phyloP scores from a whole-genome alignment of 2,888 invertebrate genomes.

The Rutpela maculata region DNA sequence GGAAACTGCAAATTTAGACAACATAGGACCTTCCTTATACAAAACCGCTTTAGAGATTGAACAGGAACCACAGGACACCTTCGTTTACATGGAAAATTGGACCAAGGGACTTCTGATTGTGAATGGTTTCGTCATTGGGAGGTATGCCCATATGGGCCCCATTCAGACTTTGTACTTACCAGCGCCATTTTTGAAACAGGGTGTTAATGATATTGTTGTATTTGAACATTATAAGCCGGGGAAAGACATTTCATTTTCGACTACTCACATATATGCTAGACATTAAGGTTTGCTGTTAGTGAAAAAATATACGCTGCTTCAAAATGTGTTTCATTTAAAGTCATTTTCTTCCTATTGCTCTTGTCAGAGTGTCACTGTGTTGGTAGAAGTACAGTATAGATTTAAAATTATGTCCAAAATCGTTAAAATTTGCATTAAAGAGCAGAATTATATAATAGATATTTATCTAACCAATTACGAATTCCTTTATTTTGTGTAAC shows the following conservation, averaged over 20 bases:
- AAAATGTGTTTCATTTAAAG: neutral
- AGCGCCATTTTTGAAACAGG: conserved; percentile 80
- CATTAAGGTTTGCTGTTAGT: conserved; percentile 16
- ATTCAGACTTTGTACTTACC: conserved; percentile 90
- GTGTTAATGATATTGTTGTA: conserved; percentile 71
- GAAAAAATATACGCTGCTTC: neutral
- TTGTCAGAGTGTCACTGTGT: no score
- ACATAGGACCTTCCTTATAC: conserved; percentile 77
- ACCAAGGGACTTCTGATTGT: conserved; percentile 90
- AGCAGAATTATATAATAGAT: no score
- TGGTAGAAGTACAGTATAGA: no score
- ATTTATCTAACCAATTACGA: no score
- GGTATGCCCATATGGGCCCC: conserved; percentile 87
- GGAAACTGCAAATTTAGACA: conserved; percentile 47
- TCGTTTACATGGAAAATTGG: conserved; percentile 87
- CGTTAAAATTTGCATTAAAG: no score
- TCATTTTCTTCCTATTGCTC: neutral
- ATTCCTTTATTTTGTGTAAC: no score
- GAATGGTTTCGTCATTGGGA: conserved; percentile 90
- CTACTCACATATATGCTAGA: conserved; percentile 59
- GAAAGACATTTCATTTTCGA: conserved; percentile 60
- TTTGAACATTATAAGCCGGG: conserved; percentile 69
- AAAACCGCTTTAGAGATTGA: conserved; percentile 73
- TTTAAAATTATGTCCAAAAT: no score
- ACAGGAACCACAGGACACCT: conserved; percentile 82